phyloP scores from a whole-genome alignment of 2,888 invertebrate species.

The Acanthosepion lycidas region DNA sequence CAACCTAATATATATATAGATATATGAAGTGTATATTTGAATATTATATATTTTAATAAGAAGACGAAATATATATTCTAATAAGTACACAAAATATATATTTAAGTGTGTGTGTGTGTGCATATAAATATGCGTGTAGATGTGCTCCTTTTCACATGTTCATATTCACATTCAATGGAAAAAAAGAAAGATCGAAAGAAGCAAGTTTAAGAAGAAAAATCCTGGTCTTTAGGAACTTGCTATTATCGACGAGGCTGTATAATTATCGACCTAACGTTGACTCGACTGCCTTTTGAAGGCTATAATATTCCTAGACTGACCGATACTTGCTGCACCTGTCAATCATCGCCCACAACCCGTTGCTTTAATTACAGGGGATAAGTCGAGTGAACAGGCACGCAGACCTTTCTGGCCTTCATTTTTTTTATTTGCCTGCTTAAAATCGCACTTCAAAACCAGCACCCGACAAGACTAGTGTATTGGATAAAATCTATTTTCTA shows the following conservation, averaged over 20 bases:
- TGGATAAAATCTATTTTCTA: constrained; percentile 4
- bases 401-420: background rate
- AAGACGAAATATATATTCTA: background rate
- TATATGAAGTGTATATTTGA: background rate
- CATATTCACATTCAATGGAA: background rate
- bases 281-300: background rate
- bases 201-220: background rate
- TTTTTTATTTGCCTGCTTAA: background rate
- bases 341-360: background rate
- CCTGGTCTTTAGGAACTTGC: background rate
- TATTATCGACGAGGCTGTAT: background rate
- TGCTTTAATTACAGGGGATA: background rate
- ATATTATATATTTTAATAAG: background rate
- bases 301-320: background rate
- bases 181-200: background rate
- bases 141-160: background rate
- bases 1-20: background rate
- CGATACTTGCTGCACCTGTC: constrained; percentile 6
- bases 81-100: too few species aligned
- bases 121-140: background rate
- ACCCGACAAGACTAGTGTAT: background rate
- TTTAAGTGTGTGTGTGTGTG: background rate
- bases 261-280: constrained; percentile 15
- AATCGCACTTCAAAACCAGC: background rate
- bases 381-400: background rate